Percentiles rank a stretch among this genome's conserved stretches.
Conservation (phyloP, 2,113 vertebrate genomes). For the Marmota monax region DNA sequence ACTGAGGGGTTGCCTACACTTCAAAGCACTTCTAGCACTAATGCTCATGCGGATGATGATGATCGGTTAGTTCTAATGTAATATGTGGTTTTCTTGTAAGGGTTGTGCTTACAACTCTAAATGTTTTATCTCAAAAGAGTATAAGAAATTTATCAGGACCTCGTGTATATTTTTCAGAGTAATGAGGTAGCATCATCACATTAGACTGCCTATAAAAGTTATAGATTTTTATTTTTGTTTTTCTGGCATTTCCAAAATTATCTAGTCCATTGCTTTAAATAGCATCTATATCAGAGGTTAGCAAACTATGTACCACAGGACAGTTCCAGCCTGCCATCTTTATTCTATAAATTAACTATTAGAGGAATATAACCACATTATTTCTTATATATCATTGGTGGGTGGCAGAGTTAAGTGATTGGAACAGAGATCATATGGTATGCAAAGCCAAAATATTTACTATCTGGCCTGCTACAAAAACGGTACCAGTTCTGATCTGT, state of each 20-base stretch:
- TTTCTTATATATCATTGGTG: neutral
- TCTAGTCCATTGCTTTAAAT: neutral
- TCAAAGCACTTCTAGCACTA: conserved; percentile 91
- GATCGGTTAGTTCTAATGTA: conserved; percentile 91
- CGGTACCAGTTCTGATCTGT: neutral
- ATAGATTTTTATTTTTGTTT: neutral
- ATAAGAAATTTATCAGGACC: neutral
- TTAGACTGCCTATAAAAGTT: neutral
- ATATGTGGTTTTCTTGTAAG: conserved; percentile 46
- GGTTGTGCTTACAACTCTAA: conserved; percentile 31
- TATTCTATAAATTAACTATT: conserved; percentile 31
- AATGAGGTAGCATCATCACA: neutral
- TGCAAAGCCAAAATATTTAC: conserved; percentile 35
- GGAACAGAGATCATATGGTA: neutral
- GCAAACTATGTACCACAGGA: neutral
- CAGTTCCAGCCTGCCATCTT: neutral
- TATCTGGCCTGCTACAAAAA: neutral
- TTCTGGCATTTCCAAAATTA: conserved; percentile 2
- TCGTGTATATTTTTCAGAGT: neutral
- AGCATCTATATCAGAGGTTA: neutral
- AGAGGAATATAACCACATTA: neutral
- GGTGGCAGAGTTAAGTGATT: neutral
- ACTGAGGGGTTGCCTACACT: conserved; percentile 95
- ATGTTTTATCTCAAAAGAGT: conserved; percentile 1
- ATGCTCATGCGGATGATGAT: conserved; percentile 93